phyloP scores from a whole-genome alignment of 2,888 invertebrate species.

The Autographa gamma region DNA sequence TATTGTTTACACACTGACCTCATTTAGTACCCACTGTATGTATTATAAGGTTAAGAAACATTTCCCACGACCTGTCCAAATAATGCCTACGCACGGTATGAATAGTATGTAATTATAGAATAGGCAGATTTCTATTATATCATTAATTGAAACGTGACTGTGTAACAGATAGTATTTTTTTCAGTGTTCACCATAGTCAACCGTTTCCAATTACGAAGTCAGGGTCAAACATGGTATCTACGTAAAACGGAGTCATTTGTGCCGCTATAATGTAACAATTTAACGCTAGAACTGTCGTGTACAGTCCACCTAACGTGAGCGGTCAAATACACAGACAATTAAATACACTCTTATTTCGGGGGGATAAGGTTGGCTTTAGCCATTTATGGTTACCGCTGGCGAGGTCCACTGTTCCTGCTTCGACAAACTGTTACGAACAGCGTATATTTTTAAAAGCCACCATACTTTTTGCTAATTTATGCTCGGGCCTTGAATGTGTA shows the following conservation, averaged over 20 bases:
- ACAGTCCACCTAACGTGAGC: background rate
- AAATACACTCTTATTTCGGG: background rate
- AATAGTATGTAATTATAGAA: background rate
- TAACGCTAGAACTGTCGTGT: slow-evolving; percentile 11
- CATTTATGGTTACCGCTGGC: background rate
- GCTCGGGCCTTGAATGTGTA: slow-evolving; percentile 37
- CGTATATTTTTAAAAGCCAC: background rate
- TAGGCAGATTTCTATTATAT: background rate
- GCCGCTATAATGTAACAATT: slow-evolving; percentile 17
- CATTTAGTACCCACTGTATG: background rate
- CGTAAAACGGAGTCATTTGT: slow-evolving; percentile 22
- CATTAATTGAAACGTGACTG: slow-evolving; percentile 31
- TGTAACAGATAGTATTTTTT: slow-evolving; percentile 6
- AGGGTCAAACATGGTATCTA: slow-evolving; percentile 46
- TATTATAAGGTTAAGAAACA: background rate
- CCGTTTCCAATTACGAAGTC: slow-evolving; percentile 27
- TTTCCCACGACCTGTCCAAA: background rate
- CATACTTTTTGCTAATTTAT: slow-evolving; percentile 30
- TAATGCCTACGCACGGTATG: background rate
- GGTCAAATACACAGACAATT: background rate
- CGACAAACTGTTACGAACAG: slow-evolving; percentile 12
- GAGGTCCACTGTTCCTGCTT: background rate
- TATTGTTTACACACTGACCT: background rate
- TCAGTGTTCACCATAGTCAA: slow-evolving; percentile 17
- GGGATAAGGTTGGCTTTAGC: background rate